Percentiles rank a stretch among this genome's conserved stretches.
Conservation (phyloP, 2,888 invertebrate species). For the Bellardia pandia region DNA sequence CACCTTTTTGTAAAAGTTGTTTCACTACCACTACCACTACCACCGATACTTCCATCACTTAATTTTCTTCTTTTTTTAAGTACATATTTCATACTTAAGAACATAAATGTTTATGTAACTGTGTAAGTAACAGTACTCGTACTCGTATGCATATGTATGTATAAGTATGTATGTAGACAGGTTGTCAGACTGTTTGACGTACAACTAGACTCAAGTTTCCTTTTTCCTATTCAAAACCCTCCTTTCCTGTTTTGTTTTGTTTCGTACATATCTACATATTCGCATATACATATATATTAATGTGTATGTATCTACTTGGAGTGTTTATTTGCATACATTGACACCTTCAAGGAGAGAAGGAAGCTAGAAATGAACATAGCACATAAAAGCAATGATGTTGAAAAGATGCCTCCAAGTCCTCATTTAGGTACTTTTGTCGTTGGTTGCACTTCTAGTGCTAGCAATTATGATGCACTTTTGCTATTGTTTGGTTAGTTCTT, state of each 20-base stretch:
- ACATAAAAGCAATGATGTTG: neutral
- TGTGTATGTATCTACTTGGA: neutral
- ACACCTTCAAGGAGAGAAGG: slow-evolving; percentile 2
- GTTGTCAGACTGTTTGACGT: slow-evolving; percentile 28
- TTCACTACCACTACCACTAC: slow-evolving; percentile 13
- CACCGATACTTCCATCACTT: slow-evolving; percentile 38
- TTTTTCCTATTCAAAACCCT: slow-evolving; percentile 53
- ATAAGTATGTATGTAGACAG: slow-evolving; percentile 17
- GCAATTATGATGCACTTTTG: neutral
- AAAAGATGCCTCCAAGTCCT: neutral
- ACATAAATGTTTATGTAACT: slow-evolving; percentile 66
- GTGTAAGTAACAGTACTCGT: slow-evolving; percentile 47
- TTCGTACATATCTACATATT: neutral
- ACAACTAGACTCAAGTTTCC: slow-evolving; percentile 56
- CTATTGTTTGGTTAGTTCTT: neutral
- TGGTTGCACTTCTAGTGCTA: neutral
- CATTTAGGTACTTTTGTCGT: slow-evolving; percentile 19
- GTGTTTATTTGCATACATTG: slow-evolving; percentile 16
- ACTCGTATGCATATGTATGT: neutral
- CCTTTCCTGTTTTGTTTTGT: slow-evolving; percentile 50
- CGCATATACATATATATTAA: neutral
- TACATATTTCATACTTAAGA: slow-evolving; percentile 59
- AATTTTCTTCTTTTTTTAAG: slow-evolving; percentile 37
- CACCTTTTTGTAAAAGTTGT: slow-evolving; percentile 58
- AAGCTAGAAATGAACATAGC: neutral